Evolutionary conservation across 2,113 vertebrate genomes (phyloP).

Genomic region (Oophaga pumilio): DNA sequence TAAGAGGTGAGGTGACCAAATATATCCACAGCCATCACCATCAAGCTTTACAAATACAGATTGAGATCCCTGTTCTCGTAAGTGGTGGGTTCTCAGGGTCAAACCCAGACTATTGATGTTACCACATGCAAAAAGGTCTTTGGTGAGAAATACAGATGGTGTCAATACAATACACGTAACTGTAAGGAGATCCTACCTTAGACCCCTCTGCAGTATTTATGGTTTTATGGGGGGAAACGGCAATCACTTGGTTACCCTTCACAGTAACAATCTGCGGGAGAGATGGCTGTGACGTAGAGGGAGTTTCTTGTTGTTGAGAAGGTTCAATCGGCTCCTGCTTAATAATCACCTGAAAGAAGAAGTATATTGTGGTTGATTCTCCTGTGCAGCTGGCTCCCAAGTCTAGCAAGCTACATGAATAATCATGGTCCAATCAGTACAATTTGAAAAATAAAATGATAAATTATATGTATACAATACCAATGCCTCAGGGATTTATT

Average conservation of each 20-base stretch:
- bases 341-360: conserved; percentile 86
- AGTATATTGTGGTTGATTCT: not conserved
- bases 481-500: too few species aligned
- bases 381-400: not conserved
- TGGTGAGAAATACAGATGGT: not conserved
- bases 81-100: too few species aligned
- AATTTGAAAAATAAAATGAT: too few species aligned
- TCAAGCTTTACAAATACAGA: too few species aligned
- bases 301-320: conserved; percentile 75
- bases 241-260: conserved; percentile 94
- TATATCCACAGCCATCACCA: not conserved
- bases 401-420: not conserved
- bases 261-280: conserved; percentile 92
- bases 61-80: too few species aligned
- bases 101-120: too few species aligned
- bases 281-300: conserved; percentile 78
- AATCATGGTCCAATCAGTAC: not conserved
- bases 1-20: not conserved
- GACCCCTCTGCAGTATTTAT: conserved; percentile 73
- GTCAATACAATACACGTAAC: not conserved
- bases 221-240: conserved; percentile 92
- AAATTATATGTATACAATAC: too few species aligned
- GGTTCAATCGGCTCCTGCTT: conserved; percentile 96
- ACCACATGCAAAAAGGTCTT: not conserved
- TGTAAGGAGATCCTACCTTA: conserved; percentile 76